phyloP scores from a whole-genome alignment of 1,140 invertebrate species.

The Philopotamus ludificatus region DNA sequence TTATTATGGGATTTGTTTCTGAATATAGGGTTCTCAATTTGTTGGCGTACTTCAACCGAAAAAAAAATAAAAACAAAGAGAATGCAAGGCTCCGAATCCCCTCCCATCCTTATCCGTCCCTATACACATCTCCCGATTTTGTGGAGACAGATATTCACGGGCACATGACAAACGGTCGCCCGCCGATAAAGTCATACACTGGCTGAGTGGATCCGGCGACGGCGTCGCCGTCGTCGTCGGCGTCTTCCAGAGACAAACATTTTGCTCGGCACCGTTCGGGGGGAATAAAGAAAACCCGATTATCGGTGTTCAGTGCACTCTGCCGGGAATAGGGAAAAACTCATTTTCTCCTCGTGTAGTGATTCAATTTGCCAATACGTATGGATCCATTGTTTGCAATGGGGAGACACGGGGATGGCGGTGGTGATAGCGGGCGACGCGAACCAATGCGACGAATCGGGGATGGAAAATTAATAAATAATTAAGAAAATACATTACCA shows the following conservation, averaged over 20 bases:
- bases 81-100: too few relatives aligned
- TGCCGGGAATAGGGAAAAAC: conserved; percentile 22
- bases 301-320: conserved; percentile 30
- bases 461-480: too few relatives aligned
- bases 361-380: conserved; percentile 35
- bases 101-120: too few relatives aligned
- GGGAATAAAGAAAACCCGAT: conserved; percentile 27
- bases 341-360: conserved; percentile 27
- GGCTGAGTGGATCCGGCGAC: background rate
- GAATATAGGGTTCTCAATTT: too few relatives aligned
- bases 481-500: too few relatives aligned
- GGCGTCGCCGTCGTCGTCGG: too few relatives aligned
- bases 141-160: conserved; percentile 3
- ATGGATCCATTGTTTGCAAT: conserved; percentile 24
- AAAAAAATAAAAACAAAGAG: too few relatives aligned
- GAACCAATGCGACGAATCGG: background rate
- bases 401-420: background rate
- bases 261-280: background rate
- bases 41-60: too few relatives aligned
- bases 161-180: background rate
- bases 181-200: conserved; percentile 7
- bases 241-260: conserved; percentile 10
- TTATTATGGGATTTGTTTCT: too few relatives aligned
- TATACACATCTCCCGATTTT: background rate
- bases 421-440: background rate